These are phyloP conservation scores for Chamaea fasciata DNA, from an alignment of 2,113 vertebrate genomes.

Conservation along the genomic window DNA sequence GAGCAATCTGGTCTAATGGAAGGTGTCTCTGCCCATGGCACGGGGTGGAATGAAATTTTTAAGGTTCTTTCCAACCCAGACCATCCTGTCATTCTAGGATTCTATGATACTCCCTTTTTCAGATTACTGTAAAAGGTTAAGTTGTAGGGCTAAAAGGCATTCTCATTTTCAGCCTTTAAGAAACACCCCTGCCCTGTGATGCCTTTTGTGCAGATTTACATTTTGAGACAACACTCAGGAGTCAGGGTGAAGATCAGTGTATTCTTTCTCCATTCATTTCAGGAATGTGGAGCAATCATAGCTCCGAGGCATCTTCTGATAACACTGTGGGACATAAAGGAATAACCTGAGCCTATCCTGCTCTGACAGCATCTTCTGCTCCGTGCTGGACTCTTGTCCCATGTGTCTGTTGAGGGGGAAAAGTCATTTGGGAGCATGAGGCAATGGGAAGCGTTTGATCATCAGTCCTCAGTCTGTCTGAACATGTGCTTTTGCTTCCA, in stretches of 20 bases:
- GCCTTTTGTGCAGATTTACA: neutral
- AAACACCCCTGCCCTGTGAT: neutral
- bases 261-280: neutral
- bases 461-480: neutral
- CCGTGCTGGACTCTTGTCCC: neutral
- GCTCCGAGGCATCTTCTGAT: neutral
- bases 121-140: neutral
- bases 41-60: accelerated
- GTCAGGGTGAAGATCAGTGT: accelerated
- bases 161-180: neutral
- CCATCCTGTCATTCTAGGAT: neutral
- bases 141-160: neutral
- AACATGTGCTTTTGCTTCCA: neutral
- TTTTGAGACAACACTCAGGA: neutral
- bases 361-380: neutral
- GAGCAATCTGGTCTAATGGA: neutral
- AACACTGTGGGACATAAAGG: neutral
- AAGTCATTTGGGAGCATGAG: neutral
- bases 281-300: neutral
- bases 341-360: neutral
- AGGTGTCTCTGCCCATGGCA: neutral
- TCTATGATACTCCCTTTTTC: neutral
- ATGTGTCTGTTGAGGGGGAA: neutral
- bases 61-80: neutral
- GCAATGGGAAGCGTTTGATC: neutral